phyloP scores from a whole-genome alignment of 2,797 vertebrate genomes.

The Lagocephalus sceleratus region DNA sequence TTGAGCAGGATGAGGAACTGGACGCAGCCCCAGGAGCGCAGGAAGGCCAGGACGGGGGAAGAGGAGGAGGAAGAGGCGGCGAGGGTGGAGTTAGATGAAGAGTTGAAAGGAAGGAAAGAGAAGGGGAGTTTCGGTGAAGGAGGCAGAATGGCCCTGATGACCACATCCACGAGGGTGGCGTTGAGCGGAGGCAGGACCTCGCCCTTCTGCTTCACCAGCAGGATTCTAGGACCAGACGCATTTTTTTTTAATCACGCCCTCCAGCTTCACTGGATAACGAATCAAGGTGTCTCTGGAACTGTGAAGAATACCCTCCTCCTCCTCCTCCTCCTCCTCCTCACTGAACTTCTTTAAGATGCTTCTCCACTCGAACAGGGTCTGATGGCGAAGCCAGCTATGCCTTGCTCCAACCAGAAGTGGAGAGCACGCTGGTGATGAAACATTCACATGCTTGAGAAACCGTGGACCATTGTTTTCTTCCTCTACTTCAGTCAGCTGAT shows the following conservation, averaged over 20 bases:
- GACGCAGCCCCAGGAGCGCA: constrained; percentile 77
- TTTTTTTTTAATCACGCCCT: too few species aligned
- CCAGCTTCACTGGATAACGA: too few species aligned
- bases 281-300: not conserved
- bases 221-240: constrained; percentile 52
- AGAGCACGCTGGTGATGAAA: constrained; percentile 49
- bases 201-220: constrained; percentile 66
- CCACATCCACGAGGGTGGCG: constrained; percentile 63
- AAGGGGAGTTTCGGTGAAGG: constrained; percentile 46
- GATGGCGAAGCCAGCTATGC: constrained; percentile 73
- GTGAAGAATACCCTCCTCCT: constrained; percentile 46
- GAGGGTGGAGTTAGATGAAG: constrained; percentile 41
- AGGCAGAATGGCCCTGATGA: constrained; percentile 69
- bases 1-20: constrained; percentile 76
- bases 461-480: too few species aligned
- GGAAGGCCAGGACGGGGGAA: constrained; percentile 63
- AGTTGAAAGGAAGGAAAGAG: constrained; percentile 69
- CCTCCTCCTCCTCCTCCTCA: constrained; percentile 62
- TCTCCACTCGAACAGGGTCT: constrained; percentile 70
- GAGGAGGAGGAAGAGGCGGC: constrained; percentile 18
- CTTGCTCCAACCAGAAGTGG: constrained; percentile 73
- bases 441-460: not conserved
- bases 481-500: too few species aligned
- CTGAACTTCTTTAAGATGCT: constrained; percentile 58
- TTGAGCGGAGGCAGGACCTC: constrained; percentile 40